Base-by-base conservation (phyloP, 2,113 vertebrate genomes). In the Aegotheles bennettii region DNA sequence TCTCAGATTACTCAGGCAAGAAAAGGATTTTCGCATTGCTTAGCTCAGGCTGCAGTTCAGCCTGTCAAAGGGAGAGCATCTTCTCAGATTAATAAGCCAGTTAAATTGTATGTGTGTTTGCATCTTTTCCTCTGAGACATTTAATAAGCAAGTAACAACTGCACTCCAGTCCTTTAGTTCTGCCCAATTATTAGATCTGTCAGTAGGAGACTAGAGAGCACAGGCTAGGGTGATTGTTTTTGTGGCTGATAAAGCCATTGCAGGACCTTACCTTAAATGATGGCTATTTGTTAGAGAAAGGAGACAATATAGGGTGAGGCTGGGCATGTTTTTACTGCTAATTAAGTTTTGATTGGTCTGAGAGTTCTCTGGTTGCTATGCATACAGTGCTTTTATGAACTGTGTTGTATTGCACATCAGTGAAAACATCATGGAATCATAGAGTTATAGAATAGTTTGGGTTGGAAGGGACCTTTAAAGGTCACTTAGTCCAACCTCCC, bases 101-200 rank as follows among this genome's bases (percentile, higher is more conserved):
- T 80, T 73, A 33, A 90, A 73, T 7, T 59, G n/a, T 43, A 10
- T 64, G 11, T 53, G 11, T 11, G 54, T 23, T 64, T 91, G 25
- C 35, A 25, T 26, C 25, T 80, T 83, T 73, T 74, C 59, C 71
- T 85, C 75, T 83, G 57, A 93, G 75, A 88, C 63, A 43, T 48
- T 85, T 50, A 86, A 80, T 74, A 90, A 83, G 35, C 48, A 83
- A 90, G 84, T 82, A 97, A 90, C 56, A 81, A 33, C 80, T 95
- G n/a, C 64, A 53, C 19, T 94, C 63, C 65, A 18, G 31, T 57
- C 78, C 80, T 80, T 76, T 60, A 81, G 31, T 54, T 38, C 65
- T 88, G 48, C 31, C 21, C 40, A 56, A 13, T 82, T 87, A 80
- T 51, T 48, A 69, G 16, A 50, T 57, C 45, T 83, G 23, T 26